phyloP scores from a whole-genome alignment of 2,888 invertebrate species.

The Thalpophila matura region DNA sequence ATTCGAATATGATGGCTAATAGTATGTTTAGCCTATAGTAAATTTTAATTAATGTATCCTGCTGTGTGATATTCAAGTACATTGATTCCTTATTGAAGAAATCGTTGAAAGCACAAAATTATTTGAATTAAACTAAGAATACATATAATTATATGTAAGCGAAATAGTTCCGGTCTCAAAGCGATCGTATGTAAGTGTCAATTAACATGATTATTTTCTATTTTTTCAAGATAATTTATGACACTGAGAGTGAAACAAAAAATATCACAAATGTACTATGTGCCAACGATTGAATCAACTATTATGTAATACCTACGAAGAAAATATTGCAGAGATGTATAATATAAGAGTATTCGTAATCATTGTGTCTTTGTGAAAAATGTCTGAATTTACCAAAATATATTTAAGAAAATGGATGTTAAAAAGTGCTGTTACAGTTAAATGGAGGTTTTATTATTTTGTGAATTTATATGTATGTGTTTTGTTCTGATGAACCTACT shows the following conservation, averaged over 20 bases:
- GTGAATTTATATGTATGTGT: conserved; percentile 43
- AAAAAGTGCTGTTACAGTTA: conserved; percentile 53
- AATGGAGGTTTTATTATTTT: conserved; percentile 40
- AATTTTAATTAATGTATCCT: conserved; percentile 36
- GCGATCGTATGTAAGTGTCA: conserved; percentile 55
- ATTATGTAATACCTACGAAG: conserved; percentile 36
- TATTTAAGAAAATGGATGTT: conserved; percentile 55
- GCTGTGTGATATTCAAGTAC: conserved; percentile 55
- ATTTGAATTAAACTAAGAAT: conserved; percentile 40
- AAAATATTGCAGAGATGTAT: conserved; percentile 51
- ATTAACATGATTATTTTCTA: conserved; percentile 55
- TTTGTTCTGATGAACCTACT: conserved; percentile 27
- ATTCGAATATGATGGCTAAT: conserved; percentile 49
- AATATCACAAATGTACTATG: conserved; percentile 46
- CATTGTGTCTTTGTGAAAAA: conserved; percentile 66
- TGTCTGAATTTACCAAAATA: conserved; percentile 66
- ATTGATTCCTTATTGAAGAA: conserved; percentile 34
- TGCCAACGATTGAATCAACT: conserved; percentile 61
- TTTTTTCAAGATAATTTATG: conserved; percentile 40
- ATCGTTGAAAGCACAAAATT: conserved; percentile 55
- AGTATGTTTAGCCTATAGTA: conserved; percentile 41
- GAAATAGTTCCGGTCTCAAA: conserved; percentile 39
- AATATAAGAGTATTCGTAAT: conserved; percentile 60
- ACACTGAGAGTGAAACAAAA: conserved; percentile 30
- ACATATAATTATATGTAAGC: conserved; percentile 35